Base-by-base conservation (phyloP, 2,113 vertebrate genomes). In the Scartelaos histophorus region DNA sequence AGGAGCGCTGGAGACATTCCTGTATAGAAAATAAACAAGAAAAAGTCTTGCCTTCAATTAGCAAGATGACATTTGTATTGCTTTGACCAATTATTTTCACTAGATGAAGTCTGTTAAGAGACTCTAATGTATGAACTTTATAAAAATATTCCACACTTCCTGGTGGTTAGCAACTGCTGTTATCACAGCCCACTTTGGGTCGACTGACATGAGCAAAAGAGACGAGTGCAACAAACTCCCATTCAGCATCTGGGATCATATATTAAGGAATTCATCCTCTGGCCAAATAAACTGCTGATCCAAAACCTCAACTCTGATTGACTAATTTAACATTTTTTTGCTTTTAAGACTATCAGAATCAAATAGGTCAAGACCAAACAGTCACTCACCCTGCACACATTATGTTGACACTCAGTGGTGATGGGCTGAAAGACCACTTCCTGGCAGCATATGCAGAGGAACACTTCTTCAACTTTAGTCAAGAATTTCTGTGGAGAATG, bases 371-470 rank as follows among this genome's bases (percentile, higher is more conserved):
- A 56, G 10, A 54, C 17, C n/a, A n/a, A 56, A 51, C 5, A 15
- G 56, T 51, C 68, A 75, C 94, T 83, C 86, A 98, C 97, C 95
- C 94, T 96, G 91, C 98, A 99, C 57, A 99, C 97, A 0, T 98
- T 99, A 88, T 99, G 98, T 15, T 96, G 95, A 87, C 97, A 99
- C 29, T 95, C 93, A 0, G 98, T 99, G 16, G 97, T 99, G 87
- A 99, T 71, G 0, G 98, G 98, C 76, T 94, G 92, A 74, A 90
- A 98, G 67, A 98, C 98, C 45, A 99, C 94, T 85, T 99, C 98
- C 89, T 99, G 98, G 71, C 98, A 99, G 90, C 98, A 99, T 46
- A 99, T 97, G 61, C 98, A 99, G 80, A 95, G 87, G 75, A 99
- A 99, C 0, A 95, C 87, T 70, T 99, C 98, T 72, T 97, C 95